Base-by-base conservation (phyloP, 2,113 vertebrate genomes). In the Aptenodytes forsteri region DNA sequence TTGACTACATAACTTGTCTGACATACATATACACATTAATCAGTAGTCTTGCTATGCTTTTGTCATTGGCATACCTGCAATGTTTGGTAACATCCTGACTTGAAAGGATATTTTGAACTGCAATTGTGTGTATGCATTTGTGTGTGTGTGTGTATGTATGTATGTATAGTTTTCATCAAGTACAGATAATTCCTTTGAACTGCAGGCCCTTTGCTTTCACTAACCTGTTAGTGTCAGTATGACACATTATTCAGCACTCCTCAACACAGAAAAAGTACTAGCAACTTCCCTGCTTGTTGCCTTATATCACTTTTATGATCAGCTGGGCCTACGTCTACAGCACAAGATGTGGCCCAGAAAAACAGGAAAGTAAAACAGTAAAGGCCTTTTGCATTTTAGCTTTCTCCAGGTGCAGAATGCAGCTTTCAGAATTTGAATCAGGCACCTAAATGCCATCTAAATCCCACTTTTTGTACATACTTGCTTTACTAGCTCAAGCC, bases 1-100 rank as follows among this genome's bases (percentile, higher is more conserved):
- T 94, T 96, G 94, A 91, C 87, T 77, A 59, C 65, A 50, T 94
- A 91, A 94, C 91, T 94, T 89, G 13, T 72, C 66, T 95, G 93
- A 78, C 81, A 66, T 77, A 40, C 17, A 55, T 69, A 62, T 34
- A 62, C n/a, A 58, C 9, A 54, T 94, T 82, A 47, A 84, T 92
- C 77, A 87, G 6, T 61, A 46, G 40, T 38, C 50, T 73, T 62
- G 4, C 21, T 86, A 11, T 34, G 17, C 29, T 61, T 87, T 86
- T 64, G n/a, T 64, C 25, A 58, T 73, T 9, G 62, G 21, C 13
- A 66, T 54, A 66, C 27, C 19, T 62, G 36, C 32, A 56, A 46
- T 4, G 0, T 70, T 89, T 78, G 30, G 13, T 50, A 78, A 70
- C 6, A 54, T 56, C 26, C 26, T 71, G 46, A 66, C n/a, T 67